Evolutionary conservation across 2,888 invertebrate species (phyloP).

Genomic region (Schizotus pectinicornis): DNA sequence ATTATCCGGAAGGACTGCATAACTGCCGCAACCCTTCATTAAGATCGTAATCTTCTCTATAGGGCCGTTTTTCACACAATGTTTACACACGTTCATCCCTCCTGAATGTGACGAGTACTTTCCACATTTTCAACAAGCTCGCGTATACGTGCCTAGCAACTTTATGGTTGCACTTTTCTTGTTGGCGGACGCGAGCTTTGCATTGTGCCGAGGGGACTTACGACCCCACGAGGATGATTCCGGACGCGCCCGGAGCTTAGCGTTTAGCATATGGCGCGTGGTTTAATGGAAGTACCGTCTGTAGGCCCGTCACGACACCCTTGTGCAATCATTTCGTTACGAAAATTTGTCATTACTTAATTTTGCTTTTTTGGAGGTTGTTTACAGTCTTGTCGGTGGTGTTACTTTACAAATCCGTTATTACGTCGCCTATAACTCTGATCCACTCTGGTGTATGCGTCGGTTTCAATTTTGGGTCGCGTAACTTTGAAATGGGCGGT

Average conservation of each 20-base stretch:
- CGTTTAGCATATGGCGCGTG: no score
- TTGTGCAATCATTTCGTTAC: no score
- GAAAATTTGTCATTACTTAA: no score
- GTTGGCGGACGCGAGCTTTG: neutral
- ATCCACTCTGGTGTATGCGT: no score
- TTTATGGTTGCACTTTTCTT: conserved; percentile 30
- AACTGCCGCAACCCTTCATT: conserved; percentile 22
- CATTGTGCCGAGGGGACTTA: neutral
- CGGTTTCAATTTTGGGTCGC: no score
- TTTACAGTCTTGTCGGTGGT: no score
- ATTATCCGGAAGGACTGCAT: conserved; percentile 17
- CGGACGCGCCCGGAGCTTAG: neutral
- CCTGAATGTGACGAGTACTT: conserved; percentile 25
- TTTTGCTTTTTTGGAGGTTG: no score
- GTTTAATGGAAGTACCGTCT: no score
- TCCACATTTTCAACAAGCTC: conserved; percentile 23
- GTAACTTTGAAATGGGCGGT: no score
- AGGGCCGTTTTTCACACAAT: conserved; percentile 1
- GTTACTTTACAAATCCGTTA: no score
- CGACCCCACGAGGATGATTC: neutral
- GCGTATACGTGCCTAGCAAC: conserved; percentile 31
- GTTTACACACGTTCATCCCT: conserved; percentile 14
- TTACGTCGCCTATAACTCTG: no score
- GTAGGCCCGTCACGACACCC: no score
- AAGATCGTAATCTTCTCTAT: conserved; percentile 25